phyloP scores from a whole-genome alignment of 2,797 vertebrate species.

The Austrolebias charrua region DNA sequence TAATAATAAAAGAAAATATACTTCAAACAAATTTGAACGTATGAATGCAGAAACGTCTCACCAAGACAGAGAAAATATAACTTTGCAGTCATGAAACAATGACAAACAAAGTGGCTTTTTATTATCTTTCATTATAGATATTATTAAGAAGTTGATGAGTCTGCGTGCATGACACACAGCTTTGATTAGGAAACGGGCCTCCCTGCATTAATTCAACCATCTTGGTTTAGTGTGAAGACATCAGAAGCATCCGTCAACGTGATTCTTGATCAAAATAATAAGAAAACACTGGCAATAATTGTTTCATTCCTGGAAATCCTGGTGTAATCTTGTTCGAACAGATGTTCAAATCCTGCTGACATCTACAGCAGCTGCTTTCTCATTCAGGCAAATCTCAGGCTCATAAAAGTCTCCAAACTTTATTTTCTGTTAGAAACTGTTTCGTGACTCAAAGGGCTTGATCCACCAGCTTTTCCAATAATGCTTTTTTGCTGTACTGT shows the following conservation, averaged over 20 bases:
- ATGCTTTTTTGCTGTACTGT: too few species aligned
- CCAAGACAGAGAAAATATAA: background rate
- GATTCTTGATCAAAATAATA: constrained; percentile 48
- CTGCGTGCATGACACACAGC: constrained; percentile 13
- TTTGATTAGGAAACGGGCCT: constrained; percentile 17
- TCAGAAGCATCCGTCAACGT: constrained; percentile 52
- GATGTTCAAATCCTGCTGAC: constrained; percentile 53
- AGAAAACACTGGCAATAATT: constrained; percentile 48
- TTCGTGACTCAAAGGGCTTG: constrained; percentile 13
- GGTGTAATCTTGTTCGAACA: constrained; percentile 53
- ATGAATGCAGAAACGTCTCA: constrained; percentile 8
- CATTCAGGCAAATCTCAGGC: constrained; percentile 38
- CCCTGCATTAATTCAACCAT: constrained; percentile 42
- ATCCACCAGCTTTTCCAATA: too few species aligned
- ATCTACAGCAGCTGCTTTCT: constrained; percentile 58
- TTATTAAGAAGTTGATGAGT: constrained; percentile 23
- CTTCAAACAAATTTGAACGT: background rate
- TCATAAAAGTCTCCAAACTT: constrained; percentile 22
- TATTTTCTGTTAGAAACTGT: constrained; percentile 8
- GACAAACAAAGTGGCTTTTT: constrained; percentile 41
- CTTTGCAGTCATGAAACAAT: constrained; percentile 24
- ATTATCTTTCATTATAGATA: constrained; percentile 23
- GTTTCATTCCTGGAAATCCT: constrained; percentile 58
- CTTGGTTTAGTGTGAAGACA: constrained; percentile 45
- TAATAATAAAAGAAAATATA: too few species aligned